Percentiles rank a stretch among this genome's conserved stretches.
These are phyloP conservation scores for Leptinotarsa lineolata DNA, from an alignment of 1,140 invertebrate species.

Conservation along the genomic window DNA sequence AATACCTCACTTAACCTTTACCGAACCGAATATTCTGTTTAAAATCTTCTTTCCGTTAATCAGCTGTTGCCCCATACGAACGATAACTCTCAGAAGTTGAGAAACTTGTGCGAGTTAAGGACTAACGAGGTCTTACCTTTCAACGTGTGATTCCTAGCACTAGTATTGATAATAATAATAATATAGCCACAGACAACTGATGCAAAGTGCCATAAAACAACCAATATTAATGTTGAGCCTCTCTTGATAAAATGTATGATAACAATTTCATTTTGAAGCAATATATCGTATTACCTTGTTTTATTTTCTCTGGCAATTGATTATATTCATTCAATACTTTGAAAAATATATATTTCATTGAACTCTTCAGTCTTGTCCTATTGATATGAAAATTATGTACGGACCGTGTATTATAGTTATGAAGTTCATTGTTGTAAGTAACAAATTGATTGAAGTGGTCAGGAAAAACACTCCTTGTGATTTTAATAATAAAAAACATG, in stretches of 20 bases:
- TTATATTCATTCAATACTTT: slow-evolving; percentile 14
- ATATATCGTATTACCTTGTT: slow-evolving; percentile 11
- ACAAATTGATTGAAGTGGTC: not conserved
- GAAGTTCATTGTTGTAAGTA: slow-evolving; percentile 8
- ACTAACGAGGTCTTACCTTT: too few species aligned
- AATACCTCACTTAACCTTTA: too few species aligned
- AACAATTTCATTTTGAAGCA: slow-evolving; percentile 16
- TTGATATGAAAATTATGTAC: slow-evolving; percentile 16
- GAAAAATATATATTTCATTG: too few species aligned
- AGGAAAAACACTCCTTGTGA: slow-evolving; percentile 13
- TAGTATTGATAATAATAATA: too few species aligned
- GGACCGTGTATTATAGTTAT: slow-evolving; percentile 17
- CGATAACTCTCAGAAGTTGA: too few species aligned
- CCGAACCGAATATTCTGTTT: too few species aligned
- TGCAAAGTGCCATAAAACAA: slow-evolving; percentile 13
- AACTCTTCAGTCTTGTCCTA: slow-evolving; percentile 16
- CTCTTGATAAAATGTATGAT: slow-evolving; percentile 17
- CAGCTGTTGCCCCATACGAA: too few species aligned
- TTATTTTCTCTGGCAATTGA: slow-evolving; percentile 17
- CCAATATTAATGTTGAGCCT: slow-evolving; percentile 3
- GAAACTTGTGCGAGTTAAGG: too few species aligned
- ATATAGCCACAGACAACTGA: too few species aligned
- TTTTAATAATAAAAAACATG: slow-evolving; percentile 8
- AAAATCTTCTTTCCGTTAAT: too few species aligned
- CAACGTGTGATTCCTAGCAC: too few species aligned